Evolutionary conservation across 2,797 vertebrate species (phyloP).

Genomic region (Pangasius macronema): DNA sequence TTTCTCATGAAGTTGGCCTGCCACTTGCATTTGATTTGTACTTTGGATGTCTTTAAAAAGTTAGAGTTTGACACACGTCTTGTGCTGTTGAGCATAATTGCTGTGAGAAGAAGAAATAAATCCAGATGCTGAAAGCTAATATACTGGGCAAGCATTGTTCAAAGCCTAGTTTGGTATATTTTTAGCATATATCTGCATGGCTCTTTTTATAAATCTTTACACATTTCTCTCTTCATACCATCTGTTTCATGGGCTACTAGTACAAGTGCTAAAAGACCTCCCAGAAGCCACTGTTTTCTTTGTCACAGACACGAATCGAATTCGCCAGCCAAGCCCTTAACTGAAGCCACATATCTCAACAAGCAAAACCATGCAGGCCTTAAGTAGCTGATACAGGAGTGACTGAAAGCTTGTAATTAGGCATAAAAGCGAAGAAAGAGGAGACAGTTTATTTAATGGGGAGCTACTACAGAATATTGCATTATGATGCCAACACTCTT

Average conservation of each 20-base stretch:
- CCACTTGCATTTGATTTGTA: not conserved
- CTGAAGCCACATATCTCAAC: conserved; percentile 55
- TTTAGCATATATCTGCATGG: not conserved
- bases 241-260: conserved; percentile 26
- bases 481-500: conserved; percentile 48
- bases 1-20: not conserved
- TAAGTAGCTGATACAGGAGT: conserved; percentile 50
- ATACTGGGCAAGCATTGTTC: not conserved
- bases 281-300: conserved; percentile 66
- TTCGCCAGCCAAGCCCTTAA: conserved; percentile 52
- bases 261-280: conserved; percentile 63
- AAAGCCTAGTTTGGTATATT: not conserved
- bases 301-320: conserved; percentile 63
- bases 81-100: not conserved
- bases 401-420: conserved; percentile 44
- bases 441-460: conserved; percentile 52
- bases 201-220: conserved; percentile 23
- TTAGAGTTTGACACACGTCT: not conserved
- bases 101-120: not conserved
- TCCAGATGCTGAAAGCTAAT: conserved; percentile 7
- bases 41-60: conserved; percentile 8
- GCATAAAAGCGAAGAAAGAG: conserved; percentile 24
- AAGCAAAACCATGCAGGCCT: conserved; percentile 54
- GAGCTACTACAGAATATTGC: conserved; percentile 48
- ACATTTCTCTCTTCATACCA: conserved; percentile 6